Conservation (phyloP, 2,797 vertebrate species). For the Pangasius mekongensis region DNA sequence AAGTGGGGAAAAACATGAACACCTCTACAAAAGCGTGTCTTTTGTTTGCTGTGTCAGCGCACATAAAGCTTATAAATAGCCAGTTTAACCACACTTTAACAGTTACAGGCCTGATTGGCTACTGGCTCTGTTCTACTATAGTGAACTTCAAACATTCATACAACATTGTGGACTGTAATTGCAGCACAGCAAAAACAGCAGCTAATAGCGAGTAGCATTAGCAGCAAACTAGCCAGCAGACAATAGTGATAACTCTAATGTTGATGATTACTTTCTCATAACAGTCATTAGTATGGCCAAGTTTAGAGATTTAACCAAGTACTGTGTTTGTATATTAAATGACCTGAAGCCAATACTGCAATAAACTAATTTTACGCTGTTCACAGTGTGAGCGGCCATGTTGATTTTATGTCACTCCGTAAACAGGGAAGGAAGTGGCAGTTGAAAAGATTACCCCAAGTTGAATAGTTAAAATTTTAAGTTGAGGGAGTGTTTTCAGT, state of each 20-base stretch:
- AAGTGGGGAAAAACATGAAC: background rate
- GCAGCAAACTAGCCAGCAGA: background rate
- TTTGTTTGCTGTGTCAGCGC: background rate
- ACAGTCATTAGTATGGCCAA: background rate
- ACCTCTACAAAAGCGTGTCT: background rate
- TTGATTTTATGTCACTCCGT: background rate
- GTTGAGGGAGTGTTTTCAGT: background rate
- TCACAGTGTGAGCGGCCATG: background rate
- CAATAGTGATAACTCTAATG: background rate
- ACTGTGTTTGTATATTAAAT: background rate
- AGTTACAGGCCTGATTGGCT: background rate
- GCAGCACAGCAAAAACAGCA: background rate
- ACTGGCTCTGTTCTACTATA: background rate
- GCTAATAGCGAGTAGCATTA: background rate
- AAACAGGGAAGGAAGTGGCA: background rate
- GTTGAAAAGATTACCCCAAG: background rate
- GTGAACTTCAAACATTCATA: background rate
- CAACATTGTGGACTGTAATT: background rate
- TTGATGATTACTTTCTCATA: background rate
- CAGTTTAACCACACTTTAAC: background rate
- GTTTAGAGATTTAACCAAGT: background rate
- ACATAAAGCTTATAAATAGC: background rate
- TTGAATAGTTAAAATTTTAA: too few species aligned
- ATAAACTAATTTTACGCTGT: background rate
- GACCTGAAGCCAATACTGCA: background rate